Base-by-base conservation (phyloP, 2,113 vertebrate species). In the Menura novaehollandiae region DNA sequence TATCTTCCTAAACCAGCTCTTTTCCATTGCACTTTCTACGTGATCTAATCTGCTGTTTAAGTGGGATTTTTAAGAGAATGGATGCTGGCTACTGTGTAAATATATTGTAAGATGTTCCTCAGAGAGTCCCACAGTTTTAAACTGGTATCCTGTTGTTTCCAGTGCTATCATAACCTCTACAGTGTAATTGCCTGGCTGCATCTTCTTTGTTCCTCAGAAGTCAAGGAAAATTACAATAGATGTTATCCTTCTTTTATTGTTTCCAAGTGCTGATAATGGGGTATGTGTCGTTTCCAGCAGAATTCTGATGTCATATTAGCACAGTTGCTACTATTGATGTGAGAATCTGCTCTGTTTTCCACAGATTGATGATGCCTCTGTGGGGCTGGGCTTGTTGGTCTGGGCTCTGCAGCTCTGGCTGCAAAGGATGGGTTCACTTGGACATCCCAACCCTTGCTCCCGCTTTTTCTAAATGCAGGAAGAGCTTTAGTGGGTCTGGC, bases 11-110 rank as follows among this genome's bases (percentile, higher is more conserved):
- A 95, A 95, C 9, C 79, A 93, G 69, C 89, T 97, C 44, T 64
- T 97, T 98, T 98, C 96, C 96, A 98, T 96, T 97, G 86, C 93
- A 93, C 97, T 96, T 97, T 96, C 92, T 91, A 91, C 95, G 95
- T 95, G 94, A 97, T 94, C 96, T 97, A 96, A 96, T 95, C 46
- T 76, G 73, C 30, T 85, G 63, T 88, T 83, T 94, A 96, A 97
- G 91, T 85, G 76, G 17, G 58, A 88, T 80, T 96, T 95, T 94
- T 72, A 82, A 55, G 35, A 84, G 21, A 95, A 64, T n/a, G 85
- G n/a, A 53, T 76, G 35, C 24, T 92, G 69, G 58, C 43, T 85
- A n/a, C 52, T 72, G 19, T 55, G 93, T 85, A 68, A 94, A 91
- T 76, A 28, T 55, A 78, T 82, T 59, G 44, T 10, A 44, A 89